These are phyloP conservation scores for Polyodon spathula DNA, from an alignment of 2,113 vertebrate species.

Conservation along the genomic window DNA sequence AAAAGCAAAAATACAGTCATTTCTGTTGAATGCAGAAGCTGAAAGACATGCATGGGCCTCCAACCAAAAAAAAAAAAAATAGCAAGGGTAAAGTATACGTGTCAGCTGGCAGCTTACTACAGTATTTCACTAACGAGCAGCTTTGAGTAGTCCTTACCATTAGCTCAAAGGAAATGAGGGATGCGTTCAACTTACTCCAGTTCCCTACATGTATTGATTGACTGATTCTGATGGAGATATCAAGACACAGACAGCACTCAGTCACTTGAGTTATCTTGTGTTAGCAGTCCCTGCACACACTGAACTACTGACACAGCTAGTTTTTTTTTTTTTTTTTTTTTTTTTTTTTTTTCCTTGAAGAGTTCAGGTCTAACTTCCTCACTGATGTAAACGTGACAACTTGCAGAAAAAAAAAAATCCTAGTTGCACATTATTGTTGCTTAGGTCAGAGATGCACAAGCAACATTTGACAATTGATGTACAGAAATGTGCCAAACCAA, in stretches of 20 bases:
- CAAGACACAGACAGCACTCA: constrained; percentile 19
- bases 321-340: too few relatives aligned
- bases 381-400: too few relatives aligned
- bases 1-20: not conserved
- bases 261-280: constrained; percentile 16
- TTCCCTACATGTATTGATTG: constrained; percentile 43
- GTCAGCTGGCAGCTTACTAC: constrained; percentile 24
- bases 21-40: not conserved
- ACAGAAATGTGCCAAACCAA: too few relatives aligned
- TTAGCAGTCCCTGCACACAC: constrained; percentile 21
- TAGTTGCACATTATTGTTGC: too few relatives aligned
- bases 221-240: constrained; percentile 43
- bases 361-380: too few relatives aligned
- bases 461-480: too few relatives aligned
- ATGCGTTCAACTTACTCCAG: constrained; percentile 19
- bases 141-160: constrained; percentile 35
- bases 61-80: constrained; percentile 1
- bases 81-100: constrained; percentile 5
- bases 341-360: too few relatives aligned
- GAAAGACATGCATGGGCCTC: not conserved
- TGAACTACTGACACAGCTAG: constrained; percentile 9
- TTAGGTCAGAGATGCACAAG: too few relatives aligned
- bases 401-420: too few relatives aligned
- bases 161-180: constrained; percentile 29
- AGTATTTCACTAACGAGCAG: constrained; percentile 51